These are phyloP conservation scores for Selenia dentaria DNA, from an alignment of 2,888 invertebrate genomes.

Conservation along the genomic window DNA sequence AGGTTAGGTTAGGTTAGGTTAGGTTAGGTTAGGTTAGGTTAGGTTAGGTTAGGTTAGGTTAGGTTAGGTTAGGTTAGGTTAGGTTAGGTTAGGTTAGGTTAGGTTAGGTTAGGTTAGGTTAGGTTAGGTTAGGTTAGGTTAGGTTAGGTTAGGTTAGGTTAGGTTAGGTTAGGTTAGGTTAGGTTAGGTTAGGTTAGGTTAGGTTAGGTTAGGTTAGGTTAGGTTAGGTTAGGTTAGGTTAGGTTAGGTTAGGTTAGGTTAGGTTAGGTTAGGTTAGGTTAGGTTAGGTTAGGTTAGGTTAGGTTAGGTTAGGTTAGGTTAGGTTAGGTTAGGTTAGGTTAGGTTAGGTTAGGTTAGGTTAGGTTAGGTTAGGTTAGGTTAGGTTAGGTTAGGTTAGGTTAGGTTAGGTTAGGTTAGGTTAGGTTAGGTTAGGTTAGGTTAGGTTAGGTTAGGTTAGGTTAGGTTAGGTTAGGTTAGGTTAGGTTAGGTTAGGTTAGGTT, in stretches of 20 bases:
- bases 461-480: too few relatives aligned
- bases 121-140: conserved; percentile 1
- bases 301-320: conserved; percentile 4
- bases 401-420: too few relatives aligned
- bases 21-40: conserved; percentile 32
- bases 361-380: too few relatives aligned
- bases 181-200: conserved; percentile 1
- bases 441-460: too few relatives aligned
- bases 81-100: conserved; percentile 48
- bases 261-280: conserved; percentile 5
- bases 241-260: conserved; percentile 5
- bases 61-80: conserved; percentile 44
- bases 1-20: conserved; percentile 9
- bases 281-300: conserved; percentile 6
- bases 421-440: too few relatives aligned
- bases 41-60: conserved; percentile 30
- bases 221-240: conserved; percentile 6
- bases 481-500: too few relatives aligned
- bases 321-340: background rate
- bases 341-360: background rate
- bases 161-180: conserved; percentile 3
- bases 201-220: conserved; percentile 6
- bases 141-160: conserved; percentile 1
- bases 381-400: too few relatives aligned
- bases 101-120: conserved; percentile 5